phyloP scores from a whole-genome alignment of 2,888 invertebrate genomes.

The Cataglyphis livida region DNA sequence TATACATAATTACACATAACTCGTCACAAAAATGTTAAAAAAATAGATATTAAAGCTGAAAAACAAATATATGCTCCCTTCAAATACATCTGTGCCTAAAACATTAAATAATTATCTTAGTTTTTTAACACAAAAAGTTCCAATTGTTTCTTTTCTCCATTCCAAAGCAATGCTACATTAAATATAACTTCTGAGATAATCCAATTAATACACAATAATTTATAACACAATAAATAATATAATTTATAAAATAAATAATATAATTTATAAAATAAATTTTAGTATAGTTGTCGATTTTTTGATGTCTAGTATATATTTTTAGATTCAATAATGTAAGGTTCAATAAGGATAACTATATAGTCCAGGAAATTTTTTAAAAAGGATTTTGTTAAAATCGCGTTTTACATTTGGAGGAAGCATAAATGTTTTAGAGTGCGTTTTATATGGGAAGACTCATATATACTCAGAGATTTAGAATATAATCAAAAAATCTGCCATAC shows the following conservation, averaged over 20 bases:
- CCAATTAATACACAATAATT: background rate
- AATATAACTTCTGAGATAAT: background rate
- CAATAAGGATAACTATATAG: constrained; percentile 1
- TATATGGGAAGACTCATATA: constrained; percentile 68
- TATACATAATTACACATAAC: constrained; percentile 76
- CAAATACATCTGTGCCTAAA: constrained; percentile 16
- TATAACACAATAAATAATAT: too few relatives aligned
- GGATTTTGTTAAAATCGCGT: background rate
- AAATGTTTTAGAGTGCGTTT: constrained; percentile 29
- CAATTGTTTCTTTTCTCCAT: background rate
- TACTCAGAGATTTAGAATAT: constrained; percentile 53
- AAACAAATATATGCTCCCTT: constrained; percentile 49
- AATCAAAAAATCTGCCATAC: constrained; percentile 63
- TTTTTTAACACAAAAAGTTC: background rate
- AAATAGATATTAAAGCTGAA: constrained; percentile 45
- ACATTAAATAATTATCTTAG: constrained; percentile 15
- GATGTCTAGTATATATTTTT: background rate
- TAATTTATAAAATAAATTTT: constrained; percentile 10
- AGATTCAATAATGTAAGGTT: constrained; percentile 15
- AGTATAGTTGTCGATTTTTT: background rate
- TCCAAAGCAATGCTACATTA: background rate
- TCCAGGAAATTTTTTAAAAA: background rate
- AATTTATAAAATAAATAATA: background rate
- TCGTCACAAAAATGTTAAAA: constrained; percentile 33
- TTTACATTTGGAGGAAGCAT: constrained; percentile 44